Evolutionary conservation across 2,113 vertebrate species (phyloP).

Genomic region (Leptocoma aspasia): DNA sequence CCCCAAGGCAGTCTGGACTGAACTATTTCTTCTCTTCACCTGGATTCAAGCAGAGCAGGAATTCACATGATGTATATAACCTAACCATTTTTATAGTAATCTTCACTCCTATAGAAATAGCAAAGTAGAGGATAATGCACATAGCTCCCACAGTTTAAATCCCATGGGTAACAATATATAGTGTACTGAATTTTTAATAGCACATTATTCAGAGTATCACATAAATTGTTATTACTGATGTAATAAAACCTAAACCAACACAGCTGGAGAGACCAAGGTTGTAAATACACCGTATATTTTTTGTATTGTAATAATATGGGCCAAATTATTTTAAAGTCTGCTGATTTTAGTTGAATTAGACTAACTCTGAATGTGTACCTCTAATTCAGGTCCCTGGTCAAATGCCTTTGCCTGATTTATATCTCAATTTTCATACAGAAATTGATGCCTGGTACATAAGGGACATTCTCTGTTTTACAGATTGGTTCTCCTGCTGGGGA

Average conservation of each 20-base stretch:
- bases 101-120: slow-evolving; percentile 41
- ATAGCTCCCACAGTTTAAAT: slow-evolving; percentile 47
- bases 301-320: slow-evolving; percentile 4
- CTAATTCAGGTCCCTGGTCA: background rate
- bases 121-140: slow-evolving; percentile 4
- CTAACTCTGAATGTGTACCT: background rate
- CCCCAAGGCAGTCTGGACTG: background rate
- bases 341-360: slow-evolving; percentile 29
- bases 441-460: background rate
- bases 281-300: slow-evolving; percentile 32
- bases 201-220: slow-evolving; percentile 46
- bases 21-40: slow-evolving; percentile 16
- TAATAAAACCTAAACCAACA: slow-evolving; percentile 57
- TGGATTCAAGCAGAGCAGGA: slow-evolving; percentile 21
- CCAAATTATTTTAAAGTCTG: slow-evolving; percentile 18
- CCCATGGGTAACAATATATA: slow-evolving; percentile 23
- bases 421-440: background rate
- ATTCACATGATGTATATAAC: slow-evolving; percentile 9
- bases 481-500: background rate
- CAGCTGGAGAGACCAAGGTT: slow-evolving; percentile 45
- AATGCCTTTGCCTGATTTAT: background rate
- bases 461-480: background rate
- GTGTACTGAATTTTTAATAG: slow-evolving; percentile 50
- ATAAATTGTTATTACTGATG: slow-evolving; percentile 61
- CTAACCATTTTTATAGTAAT: slow-evolving; percentile 26